Evolutionary conservation across 2,113 vertebrate species (phyloP).

Genomic region (Fregata magnificens): DNA sequence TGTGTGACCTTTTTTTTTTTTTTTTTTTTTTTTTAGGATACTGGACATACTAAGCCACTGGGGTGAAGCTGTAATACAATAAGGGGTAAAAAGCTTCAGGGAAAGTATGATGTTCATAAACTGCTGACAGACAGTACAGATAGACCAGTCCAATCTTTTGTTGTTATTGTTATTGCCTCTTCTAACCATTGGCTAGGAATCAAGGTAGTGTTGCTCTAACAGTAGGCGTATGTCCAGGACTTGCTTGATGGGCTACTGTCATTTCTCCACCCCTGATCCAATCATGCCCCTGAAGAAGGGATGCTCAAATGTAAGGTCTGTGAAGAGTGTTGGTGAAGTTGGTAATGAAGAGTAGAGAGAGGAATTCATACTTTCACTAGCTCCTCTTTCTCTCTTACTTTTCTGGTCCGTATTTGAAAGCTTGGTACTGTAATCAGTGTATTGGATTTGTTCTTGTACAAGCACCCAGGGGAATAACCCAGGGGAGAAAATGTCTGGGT

Average conservation of each 20-base stretch:
- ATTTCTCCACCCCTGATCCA: neutral
- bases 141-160: neutral
- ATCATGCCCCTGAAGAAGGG: neutral
- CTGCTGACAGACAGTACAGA: conserved; percentile 31
- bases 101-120: conserved; percentile 18
- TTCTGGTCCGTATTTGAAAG: neutral
- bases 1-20: neutral
- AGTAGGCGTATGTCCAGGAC: neutral
- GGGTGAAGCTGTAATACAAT: conserved; percentile 8
- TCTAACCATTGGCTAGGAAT: neutral
- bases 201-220: neutral
- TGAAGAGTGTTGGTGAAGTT: neutral
- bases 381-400: neutral
- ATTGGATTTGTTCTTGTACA: neutral
- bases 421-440: neutral
- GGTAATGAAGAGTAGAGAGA: neutral
- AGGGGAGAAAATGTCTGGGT: neutral
- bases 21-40: neutral
- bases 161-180: neutral
- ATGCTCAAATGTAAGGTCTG: neutral
- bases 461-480: neutral
- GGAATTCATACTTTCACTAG: neutral
- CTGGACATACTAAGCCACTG: conserved; percentile 15
- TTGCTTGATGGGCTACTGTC: neutral
- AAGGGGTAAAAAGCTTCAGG: neutral